Base-by-base conservation (phyloP, 2,113 vertebrate species). In the Ascaphus truei region DNA sequence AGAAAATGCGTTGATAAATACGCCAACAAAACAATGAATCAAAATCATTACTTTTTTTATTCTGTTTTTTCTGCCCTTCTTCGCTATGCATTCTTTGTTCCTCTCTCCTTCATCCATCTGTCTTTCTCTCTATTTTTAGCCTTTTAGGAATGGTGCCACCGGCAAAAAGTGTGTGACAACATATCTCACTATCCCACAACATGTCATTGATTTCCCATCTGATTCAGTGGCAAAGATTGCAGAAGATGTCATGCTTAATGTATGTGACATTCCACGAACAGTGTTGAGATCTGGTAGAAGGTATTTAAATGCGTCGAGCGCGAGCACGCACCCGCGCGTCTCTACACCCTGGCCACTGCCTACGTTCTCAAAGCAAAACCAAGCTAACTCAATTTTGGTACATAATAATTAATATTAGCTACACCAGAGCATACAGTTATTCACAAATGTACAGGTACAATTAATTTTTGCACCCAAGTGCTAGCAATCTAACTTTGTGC, bases 141-240 rank as follows among this genome's bases (percentile, higher is more conserved):
- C 13, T 20, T 45, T 45, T 57, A 56, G 51, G 63, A 67, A 33
- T 43, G 16, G 13, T 31, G 63, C 51, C 51, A 67, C 51, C 3
- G 18, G 36, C 63, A 67, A 67, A 36, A 56, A 55, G 18, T 33
- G 45, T 36, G 56, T 45, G 63, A 67, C 51, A 56, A 41, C 37
- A 43, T 43, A 55, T 30, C 63, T 56, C 51, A 29, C 51, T 67
- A 56, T 67, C 25, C 27, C 51, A 56, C 63, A 66, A 55, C 62
- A 45, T 67, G 51, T 67, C 63, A 66, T 33, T 45, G 37, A 67
- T 45, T 55, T 67, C 13, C 53, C 51, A 56, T 67, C 37, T 43
- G 20, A 67, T 25, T 67, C 53, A 41, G 15, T 25, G 26, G 63
- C 47, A 51, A 30, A 51, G 22, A 27, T 15, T 37, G 36, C 51